Conservation (phyloP, 2,888 invertebrate genomes). For the Trachelus stipa region DNA sequence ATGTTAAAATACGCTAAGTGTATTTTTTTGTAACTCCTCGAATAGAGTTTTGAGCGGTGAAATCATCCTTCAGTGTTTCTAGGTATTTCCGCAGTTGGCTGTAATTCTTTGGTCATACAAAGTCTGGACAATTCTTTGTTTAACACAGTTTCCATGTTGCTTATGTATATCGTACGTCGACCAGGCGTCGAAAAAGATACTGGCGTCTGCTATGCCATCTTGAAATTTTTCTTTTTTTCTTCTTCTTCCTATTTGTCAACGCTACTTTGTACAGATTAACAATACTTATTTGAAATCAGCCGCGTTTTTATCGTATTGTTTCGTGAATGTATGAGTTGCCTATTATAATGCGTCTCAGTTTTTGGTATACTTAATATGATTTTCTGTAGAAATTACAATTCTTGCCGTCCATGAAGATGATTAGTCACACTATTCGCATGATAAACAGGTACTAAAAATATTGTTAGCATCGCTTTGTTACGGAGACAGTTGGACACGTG, state of each 20-base stretch:
- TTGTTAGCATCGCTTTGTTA: background rate
- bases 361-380: background rate
- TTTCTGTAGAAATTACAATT: background rate
- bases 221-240: background rate
- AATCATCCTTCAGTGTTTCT: background rate
- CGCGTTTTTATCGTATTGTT: background rate
- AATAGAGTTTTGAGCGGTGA: background rate
- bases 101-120: background rate
- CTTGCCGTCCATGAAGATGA: background rate
- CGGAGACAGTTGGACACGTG: background rate
- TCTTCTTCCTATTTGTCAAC: background rate
- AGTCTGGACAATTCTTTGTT: background rate
- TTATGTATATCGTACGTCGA: background rate
- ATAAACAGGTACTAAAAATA: background rate
- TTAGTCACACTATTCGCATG: background rate
- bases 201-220: background rate
- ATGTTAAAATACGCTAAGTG: background rate
- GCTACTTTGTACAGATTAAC: background rate
- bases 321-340: background rate
- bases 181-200: background rate
- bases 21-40: background rate
- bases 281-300: background rate
- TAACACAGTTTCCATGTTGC: background rate
- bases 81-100: background rate
- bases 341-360: background rate